Conservation (phyloP, 2,113 vertebrate genomes). For the Corydoras maculifer region DNA sequence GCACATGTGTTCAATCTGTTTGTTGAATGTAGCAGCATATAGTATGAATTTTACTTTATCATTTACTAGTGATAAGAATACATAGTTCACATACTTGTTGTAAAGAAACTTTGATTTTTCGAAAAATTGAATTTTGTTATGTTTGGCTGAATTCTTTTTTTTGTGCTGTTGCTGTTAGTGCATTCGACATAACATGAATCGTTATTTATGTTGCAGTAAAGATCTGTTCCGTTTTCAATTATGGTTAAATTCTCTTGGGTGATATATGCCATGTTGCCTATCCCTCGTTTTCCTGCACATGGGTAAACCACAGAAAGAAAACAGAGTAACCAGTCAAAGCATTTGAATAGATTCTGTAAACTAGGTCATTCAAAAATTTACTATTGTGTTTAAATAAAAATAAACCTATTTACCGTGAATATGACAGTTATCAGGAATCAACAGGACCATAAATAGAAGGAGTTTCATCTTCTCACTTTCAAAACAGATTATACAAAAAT, state of each 20-base stretch:
- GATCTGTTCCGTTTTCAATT: rapidly evolving
- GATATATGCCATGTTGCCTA: neutral
- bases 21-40: too few relatives aligned
- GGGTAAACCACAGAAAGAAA: too few relatives aligned
- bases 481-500: neutral
- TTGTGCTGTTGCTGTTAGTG: rapidly evolving
- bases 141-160: rapidly evolving
- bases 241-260: neutral
- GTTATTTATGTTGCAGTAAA: rapidly evolving
- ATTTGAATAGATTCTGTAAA: too few relatives aligned
- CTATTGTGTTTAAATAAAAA: too few relatives aligned
- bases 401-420: neutral
- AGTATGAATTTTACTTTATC: too few relatives aligned
- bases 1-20: too few relatives aligned
- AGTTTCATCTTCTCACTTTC: constrained; percentile 20
- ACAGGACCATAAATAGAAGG: constrained; percentile 34
- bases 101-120: neutral
- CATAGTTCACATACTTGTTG: constrained; percentile 5
- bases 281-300: too few relatives aligned
- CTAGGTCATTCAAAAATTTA: too few relatives aligned
- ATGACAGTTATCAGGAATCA: constrained; percentile 6
- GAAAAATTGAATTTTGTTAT: neutral
- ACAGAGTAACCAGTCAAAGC: too few relatives aligned
- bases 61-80: too few relatives aligned
- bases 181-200: constrained; percentile 17